Conservation (phyloP, 1,140 invertebrate species). For the Philaenus spumarius region DNA sequence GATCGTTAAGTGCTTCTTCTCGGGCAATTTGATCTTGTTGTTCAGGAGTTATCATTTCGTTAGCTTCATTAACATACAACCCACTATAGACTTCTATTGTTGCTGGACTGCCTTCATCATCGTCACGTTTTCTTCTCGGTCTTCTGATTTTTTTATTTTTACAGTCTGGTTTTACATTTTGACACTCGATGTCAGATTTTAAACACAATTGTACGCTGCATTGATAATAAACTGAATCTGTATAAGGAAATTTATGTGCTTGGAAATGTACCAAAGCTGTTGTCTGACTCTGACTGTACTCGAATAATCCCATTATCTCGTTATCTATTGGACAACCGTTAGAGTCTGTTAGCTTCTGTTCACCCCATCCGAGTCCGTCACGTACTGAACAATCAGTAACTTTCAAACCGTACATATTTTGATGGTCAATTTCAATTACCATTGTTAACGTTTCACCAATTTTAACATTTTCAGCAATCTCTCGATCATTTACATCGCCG, state of each 20-base stretch:
- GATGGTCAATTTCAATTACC: slow-evolving; percentile 71
- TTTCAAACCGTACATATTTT: slow-evolving; percentile 70
- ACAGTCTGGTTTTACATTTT: slow-evolving; percentile 60
- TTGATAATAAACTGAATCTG: slow-evolving; percentile 87
- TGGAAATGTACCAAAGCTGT: slow-evolving; percentile 79
- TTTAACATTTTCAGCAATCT: slow-evolving; percentile 83
- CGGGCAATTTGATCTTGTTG: slow-evolving; percentile 64
- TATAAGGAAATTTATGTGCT: slow-evolving; percentile 93
- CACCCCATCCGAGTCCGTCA: slow-evolving; percentile 87
- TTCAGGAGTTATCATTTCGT: slow-evolving; percentile 55
- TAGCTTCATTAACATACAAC: slow-evolving; percentile 82
- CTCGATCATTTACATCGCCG: slow-evolving; percentile 61
- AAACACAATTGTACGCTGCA: slow-evolving; percentile 82
- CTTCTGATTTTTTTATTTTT: slow-evolving; percentile 45
- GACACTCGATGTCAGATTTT: slow-evolving; percentile 53
- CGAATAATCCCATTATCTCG: slow-evolving; percentile 87
- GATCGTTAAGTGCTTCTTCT: slow-evolving; percentile 58
- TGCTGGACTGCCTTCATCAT: slow-evolving; percentile 60
- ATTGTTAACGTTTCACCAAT: slow-evolving; percentile 84
- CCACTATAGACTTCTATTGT: slow-evolving; percentile 86
- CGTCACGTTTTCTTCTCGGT: slow-evolving; percentile 35
- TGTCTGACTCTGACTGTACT: slow-evolving; percentile 67
- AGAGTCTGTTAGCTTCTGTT: slow-evolving; percentile 78
- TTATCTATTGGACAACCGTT: slow-evolving; percentile 83
- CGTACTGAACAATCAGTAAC: slow-evolving; percentile 86